Conservation (phyloP, 2,113 vertebrate genomes). For the Cisticola juncidis region DNA sequence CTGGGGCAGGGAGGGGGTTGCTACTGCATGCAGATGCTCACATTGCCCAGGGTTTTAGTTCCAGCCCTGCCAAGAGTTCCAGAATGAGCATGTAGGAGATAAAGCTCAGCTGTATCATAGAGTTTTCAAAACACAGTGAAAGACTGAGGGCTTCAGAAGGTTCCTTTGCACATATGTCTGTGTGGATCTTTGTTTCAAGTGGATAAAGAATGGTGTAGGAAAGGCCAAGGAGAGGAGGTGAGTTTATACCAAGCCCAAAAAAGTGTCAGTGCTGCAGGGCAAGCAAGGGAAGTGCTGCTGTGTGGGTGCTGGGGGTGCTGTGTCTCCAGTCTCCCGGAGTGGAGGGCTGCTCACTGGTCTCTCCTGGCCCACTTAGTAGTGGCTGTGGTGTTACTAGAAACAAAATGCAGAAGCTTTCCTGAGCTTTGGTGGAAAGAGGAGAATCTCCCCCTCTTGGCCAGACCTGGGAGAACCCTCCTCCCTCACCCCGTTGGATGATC, state of each 20-base stretch:
- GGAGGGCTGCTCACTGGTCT: not conserved
- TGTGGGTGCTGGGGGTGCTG: not conserved
- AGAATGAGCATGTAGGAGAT: not conserved
- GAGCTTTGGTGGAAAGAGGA: not conserved
- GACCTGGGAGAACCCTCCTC: not conserved
- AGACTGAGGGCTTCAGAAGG: not conserved
- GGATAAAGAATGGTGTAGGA: not conserved
- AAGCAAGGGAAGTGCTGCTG: not conserved
- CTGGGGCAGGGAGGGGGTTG: too few species aligned
- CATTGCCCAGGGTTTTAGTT: not conserved
- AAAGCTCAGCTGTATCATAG: not conserved
- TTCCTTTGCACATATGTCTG: not conserved
- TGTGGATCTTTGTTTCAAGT: not conserved
- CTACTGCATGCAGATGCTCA: not conserved
- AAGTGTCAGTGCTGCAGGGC: rapidly evolving
- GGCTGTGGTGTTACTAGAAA: not conserved
- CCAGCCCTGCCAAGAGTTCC: not conserved
- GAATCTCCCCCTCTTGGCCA: not conserved
- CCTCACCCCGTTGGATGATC: not conserved
- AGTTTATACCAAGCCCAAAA: rapidly evolving
- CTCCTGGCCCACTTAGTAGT: rapidly evolving
- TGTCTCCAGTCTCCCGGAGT: rapidly evolving
- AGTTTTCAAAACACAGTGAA: not conserved
- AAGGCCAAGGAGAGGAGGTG: not conserved
- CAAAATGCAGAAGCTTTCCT: not conserved